phyloP scores from a whole-genome alignment of 2,797 vertebrate species.

The Falco peregrinus region DNA sequence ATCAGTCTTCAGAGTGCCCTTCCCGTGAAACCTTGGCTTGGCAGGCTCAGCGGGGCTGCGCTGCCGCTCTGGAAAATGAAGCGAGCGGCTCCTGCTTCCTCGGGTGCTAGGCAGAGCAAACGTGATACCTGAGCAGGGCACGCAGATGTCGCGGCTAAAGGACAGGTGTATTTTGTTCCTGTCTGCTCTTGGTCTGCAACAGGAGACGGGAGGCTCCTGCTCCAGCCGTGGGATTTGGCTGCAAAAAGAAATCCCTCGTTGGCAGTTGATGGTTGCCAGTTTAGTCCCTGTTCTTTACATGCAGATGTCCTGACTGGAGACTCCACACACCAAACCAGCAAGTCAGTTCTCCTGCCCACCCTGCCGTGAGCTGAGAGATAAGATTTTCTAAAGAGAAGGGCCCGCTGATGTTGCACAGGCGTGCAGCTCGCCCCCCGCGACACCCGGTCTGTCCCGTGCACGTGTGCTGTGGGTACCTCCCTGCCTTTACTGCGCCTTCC shows the following conservation, averaged over 20 bases:
- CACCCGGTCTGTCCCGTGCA: background rate
- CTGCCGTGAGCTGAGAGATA: background rate
- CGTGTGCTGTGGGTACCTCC: accelerated
- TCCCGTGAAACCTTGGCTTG: background rate
- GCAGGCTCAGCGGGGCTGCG: background rate
- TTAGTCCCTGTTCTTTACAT: background rate
- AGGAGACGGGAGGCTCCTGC: background rate
- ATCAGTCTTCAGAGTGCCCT: background rate
- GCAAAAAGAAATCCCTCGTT: background rate
- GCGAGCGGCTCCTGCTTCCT: background rate
- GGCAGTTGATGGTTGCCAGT: background rate
- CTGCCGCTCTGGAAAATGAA: background rate
- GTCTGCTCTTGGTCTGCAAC: background rate
- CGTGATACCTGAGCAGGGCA: background rate
- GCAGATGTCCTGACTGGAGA: accelerated
- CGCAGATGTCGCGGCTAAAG: accelerated
- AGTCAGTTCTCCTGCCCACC: background rate
- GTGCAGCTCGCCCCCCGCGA: too few relatives aligned
- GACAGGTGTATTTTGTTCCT: background rate
- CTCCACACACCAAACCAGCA: background rate
- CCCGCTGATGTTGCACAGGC: background rate
- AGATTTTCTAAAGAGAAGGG: background rate
- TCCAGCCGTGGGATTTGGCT: background rate
- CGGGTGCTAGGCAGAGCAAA: background rate
- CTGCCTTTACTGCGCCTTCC: accelerated